Evolutionary conservation across 2,888 invertebrate genomes (phyloP).

Genomic region (Zhuqinia jingwanae): DNA sequence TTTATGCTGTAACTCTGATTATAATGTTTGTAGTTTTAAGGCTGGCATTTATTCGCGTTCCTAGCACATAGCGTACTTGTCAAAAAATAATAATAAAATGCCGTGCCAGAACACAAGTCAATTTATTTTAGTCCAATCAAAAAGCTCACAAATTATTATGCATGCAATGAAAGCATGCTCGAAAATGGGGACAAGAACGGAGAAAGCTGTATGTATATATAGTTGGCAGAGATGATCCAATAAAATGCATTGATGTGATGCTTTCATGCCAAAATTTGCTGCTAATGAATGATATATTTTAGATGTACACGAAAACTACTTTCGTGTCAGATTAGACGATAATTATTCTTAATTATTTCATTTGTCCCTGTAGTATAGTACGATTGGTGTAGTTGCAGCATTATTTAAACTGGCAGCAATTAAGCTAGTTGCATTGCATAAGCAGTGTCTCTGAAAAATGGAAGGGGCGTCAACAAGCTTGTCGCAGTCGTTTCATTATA

Average conservation of each 20-base stretch:
- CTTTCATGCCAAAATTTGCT: conserved; percentile 7
- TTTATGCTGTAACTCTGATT: not conserved
- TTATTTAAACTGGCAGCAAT: conserved; percentile 11
- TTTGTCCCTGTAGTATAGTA: not conserved
- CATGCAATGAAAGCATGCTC: not conserved
- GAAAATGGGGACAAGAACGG: too few relatives aligned
- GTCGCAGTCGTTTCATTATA: too few relatives aligned
- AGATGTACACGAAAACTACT: not conserved
- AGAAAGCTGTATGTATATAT: not conserved
- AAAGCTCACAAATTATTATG: not conserved
- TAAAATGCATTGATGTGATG: not conserved
- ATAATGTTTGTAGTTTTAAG: not conserved
- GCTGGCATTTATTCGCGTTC: not conserved
- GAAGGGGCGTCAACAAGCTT: too few relatives aligned
- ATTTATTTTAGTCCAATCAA: conserved; percentile 5
- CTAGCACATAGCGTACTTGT: not conserved
- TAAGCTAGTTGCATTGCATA: too few relatives aligned
- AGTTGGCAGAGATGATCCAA: not conserved
- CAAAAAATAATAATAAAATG: not conserved
- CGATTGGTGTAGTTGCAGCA: too few relatives aligned
- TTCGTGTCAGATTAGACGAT: conserved; percentile 29
- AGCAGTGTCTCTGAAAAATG: too few relatives aligned
- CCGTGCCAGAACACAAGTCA: not conserved
- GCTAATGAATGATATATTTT: conserved; percentile 19
- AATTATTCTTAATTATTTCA: conserved; percentile 27